Base-by-base conservation (phyloP, 2,888 invertebrate species). In the Protophormia terraenovae region DNA sequence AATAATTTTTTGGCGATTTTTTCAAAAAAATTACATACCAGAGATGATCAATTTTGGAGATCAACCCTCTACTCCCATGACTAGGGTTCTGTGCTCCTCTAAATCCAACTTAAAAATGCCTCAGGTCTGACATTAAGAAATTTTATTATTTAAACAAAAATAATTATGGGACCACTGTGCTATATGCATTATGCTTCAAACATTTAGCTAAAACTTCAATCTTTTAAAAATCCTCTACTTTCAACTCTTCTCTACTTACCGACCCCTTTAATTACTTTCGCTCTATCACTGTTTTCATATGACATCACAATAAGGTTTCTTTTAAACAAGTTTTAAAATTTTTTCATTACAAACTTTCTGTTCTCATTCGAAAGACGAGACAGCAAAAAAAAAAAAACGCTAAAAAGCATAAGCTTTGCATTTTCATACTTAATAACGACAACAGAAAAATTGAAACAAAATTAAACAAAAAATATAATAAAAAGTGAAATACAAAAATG, bases 281-380 rank as follows among this genome's bases (percentile, higher is more conserved):
- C 80, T 80, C 64, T 73, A 47, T 58, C 58, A 55, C 71, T 55
- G 35, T 4, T 6, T 41, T 64, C 41, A 41, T 64, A 75, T 79
- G 78, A 73, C 78, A 73, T 78, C 66, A 75, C 81, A 85, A 78
- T 82, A 78, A 64, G 82, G 82, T 58, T 82, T 85, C 82, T 76
- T 79, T n/a, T 50, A 60, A 66, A 75, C 47, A 78, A 85, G 22
- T 85, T 84, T 60, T 58, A 55, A 41, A 81, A 64, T 58, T 58
- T 75, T 82, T 76, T 79, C 78, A 85, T 85, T 82, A 82, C 71
- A 79, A 85, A 82, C 64, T 85, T 79, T 75, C 58, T 47, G 32
- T 64, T 72, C 38, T 76, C 47, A 55, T 38, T 53, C 45, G 8
- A 27, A 14, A 50, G 7, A 47, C 3, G 2, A 35, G 35, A 6